Percentiles rank a stretch among this genome's conserved stretches.
Evolutionary conservation across 2,113 vertebrate species (phyloP).

Genomic region (Nyctibius bracteatus): DNA sequence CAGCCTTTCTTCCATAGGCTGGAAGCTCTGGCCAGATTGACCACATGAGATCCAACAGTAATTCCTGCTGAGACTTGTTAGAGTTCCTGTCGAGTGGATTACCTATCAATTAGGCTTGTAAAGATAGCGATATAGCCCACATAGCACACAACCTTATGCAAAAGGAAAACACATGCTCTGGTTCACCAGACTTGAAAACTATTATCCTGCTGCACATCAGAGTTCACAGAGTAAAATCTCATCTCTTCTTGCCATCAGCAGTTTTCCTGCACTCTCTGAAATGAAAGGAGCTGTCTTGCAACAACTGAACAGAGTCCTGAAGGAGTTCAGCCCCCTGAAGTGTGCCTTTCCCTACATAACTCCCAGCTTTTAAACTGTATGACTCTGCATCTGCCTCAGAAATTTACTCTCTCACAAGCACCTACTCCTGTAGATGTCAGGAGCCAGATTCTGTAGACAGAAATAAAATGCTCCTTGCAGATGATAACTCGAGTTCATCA

Average conservation of each 20-base stretch:
- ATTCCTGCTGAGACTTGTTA: constrained; percentile 92
- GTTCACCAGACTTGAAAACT: not conserved
- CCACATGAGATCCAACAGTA: constrained; percentile 95
- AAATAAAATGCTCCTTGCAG: not conserved
- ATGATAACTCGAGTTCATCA: not conserved
- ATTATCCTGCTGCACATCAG: not conserved
- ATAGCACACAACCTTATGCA: not conserved
- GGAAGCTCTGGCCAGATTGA: constrained; percentile 98
- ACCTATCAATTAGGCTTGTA: not conserved
- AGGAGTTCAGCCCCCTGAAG: not conserved
- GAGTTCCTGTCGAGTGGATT: constrained; percentile 82
- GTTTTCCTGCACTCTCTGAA: not conserved
- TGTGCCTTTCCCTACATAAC: not conserved
- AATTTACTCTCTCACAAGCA: not conserved
- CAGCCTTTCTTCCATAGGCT: constrained; percentile 95
- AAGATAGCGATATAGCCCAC: rapidly evolving
- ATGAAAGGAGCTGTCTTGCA: not conserved
- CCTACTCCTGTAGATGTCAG: not conserved
- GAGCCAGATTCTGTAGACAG: not conserved
- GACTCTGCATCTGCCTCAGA: not conserved
- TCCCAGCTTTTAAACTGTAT: not conserved
- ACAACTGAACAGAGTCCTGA: not conserved
- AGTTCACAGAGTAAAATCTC: not conserved
- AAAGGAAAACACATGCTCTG: not conserved
- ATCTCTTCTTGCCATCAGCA: not conserved